phyloP scores from a whole-genome alignment of 2,797 vertebrate species.

The Neosilurus mollespiculum region DNA sequence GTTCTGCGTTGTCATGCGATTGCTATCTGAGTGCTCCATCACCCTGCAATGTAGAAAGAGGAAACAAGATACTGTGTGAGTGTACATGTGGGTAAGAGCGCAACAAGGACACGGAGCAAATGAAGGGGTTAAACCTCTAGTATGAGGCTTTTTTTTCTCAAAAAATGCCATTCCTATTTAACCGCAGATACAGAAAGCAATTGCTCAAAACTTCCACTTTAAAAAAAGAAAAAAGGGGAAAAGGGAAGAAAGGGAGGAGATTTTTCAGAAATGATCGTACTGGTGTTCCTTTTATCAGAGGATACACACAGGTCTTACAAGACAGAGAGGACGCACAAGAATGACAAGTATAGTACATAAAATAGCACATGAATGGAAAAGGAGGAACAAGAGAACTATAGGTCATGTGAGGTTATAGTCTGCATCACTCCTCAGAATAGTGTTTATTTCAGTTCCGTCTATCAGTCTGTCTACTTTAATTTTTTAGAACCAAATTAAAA shows the following conservation, averaged over 20 bases:
- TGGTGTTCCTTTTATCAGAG: slow-evolving; percentile 75
- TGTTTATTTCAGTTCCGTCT: neutral
- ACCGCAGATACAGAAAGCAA: slow-evolving; percentile 78
- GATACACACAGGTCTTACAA: slow-evolving; percentile 72
- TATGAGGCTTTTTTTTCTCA: slow-evolving; percentile 69
- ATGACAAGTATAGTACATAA: neutral
- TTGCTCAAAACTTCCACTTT: slow-evolving; percentile 83
- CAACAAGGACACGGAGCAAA: slow-evolving; percentile 56
- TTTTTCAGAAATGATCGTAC: slow-evolving; percentile 73
- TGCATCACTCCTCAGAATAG: neutral
- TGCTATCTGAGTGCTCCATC: slow-evolving; percentile 74
- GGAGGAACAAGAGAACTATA: slow-evolving; percentile 40
- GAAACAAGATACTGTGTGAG: slow-evolving; percentile 28
- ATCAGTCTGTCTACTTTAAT: neutral
- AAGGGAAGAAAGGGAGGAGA: slow-evolving; percentile 56
- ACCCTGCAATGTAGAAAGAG: slow-evolving; percentile 71
- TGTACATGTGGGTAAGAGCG: slow-evolving; percentile 42
- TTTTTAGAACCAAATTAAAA: neutral
- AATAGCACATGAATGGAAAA: slow-evolving; percentile 36
- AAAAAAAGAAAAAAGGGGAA: slow-evolving; percentile 66
- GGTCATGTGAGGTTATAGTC: neutral
- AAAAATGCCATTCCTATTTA: slow-evolving; percentile 79
- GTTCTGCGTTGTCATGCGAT: slow-evolving; percentile 91
- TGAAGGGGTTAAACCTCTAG: slow-evolving; percentile 75
- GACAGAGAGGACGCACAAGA: slow-evolving; percentile 39